Evolutionary conservation across 2,888 invertebrate species (phyloP).

Genomic region (Chironomus riparius): DNA sequence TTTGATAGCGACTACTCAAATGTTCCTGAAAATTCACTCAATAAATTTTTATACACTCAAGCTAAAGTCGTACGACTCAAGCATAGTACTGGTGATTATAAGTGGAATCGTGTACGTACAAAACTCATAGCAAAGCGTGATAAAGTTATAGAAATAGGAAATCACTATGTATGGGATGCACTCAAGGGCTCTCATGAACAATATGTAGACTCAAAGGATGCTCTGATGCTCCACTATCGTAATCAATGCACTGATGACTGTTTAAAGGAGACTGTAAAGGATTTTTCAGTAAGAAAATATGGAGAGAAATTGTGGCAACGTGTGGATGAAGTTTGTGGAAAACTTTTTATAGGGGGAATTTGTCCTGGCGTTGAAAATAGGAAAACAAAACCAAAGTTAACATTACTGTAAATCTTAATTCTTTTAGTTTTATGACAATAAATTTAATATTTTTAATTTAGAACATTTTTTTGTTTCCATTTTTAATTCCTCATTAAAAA

Average conservation of each 20-base stretch:
- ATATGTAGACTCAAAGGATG: slow-evolving; percentile 36
- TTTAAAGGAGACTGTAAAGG: slow-evolving; percentile 32
- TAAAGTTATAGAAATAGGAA: slow-evolving; percentile 75
- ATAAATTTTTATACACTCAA: slow-evolving; percentile 40
- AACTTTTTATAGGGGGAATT: slow-evolving; percentile 36
- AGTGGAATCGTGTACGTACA: slow-evolving; percentile 66
- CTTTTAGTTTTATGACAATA: no score
- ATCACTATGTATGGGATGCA: slow-evolving; percentile 60
- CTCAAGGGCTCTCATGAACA: slow-evolving; percentile 35
- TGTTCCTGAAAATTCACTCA: slow-evolving; percentile 34
- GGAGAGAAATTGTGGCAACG: slow-evolving; percentile 38
- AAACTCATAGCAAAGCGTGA: slow-evolving; percentile 81
- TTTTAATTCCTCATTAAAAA: no score
- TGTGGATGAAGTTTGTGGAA: slow-evolving; percentile 37
- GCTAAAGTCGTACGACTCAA: slow-evolving; percentile 36
- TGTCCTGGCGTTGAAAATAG: slow-evolving; percentile 31
- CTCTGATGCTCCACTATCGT: slow-evolving; percentile 39
- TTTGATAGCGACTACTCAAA: slow-evolving; percentile 41
- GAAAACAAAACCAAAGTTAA: no score
- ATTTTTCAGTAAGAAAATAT: slow-evolving; percentile 38
- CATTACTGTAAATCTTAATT: no score
- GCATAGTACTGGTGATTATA: slow-evolving; percentile 33
- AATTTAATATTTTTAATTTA: no score
- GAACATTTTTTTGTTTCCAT: no score
- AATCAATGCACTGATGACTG: slow-evolving; percentile 36